Percentiles rank a stretch among this genome's conserved stretches.
These are phyloP conservation scores for Gouania willdenowi DNA, from an alignment of 2,797 vertebrate species.

Conservation along the genomic window DNA sequence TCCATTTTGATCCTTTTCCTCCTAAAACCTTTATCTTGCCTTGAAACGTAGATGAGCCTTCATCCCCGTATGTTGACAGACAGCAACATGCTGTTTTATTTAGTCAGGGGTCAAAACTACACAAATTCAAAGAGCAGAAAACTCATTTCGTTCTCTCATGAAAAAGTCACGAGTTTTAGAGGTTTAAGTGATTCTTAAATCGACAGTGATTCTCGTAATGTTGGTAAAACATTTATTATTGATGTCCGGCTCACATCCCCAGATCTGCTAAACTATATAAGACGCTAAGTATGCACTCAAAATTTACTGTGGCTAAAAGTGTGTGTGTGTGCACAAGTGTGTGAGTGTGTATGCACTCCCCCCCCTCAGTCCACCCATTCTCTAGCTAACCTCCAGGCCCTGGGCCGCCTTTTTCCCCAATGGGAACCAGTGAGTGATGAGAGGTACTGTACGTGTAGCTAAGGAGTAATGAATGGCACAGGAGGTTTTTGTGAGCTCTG, in stretches of 20 bases:
- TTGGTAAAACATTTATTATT: conserved; percentile 13
- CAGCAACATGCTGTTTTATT: neutral
- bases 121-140: conserved; percentile 5
- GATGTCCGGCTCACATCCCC: conserved; percentile 4
- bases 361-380: too few species aligned
- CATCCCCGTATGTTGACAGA: too few species aligned
- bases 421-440: conserved; percentile 57
- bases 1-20: too few species aligned
- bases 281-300: too few species aligned
- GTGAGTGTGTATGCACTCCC: neutral
- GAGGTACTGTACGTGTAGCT: conserved; percentile 50
- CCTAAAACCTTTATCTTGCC: too few species aligned
- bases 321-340: neutral
- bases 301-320: neutral
- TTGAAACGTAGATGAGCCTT: too few species aligned
- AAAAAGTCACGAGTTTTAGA: conserved; percentile 12
- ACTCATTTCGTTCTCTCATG: neutral
- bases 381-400: conserved; percentile 55
- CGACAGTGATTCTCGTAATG: too few species aligned
- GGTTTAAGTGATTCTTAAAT: conserved; percentile 6
- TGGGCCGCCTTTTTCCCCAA: conserved; percentile 45
- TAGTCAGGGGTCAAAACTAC: conserved; percentile 5
- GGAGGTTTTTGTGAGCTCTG: conserved; percentile 49
- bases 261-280: neutral
- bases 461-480: conserved; percentile 29